These are phyloP conservation scores for Clanis bilineata DNA, from an alignment of 2,888 invertebrate species.

Conservation along the genomic window DNA sequence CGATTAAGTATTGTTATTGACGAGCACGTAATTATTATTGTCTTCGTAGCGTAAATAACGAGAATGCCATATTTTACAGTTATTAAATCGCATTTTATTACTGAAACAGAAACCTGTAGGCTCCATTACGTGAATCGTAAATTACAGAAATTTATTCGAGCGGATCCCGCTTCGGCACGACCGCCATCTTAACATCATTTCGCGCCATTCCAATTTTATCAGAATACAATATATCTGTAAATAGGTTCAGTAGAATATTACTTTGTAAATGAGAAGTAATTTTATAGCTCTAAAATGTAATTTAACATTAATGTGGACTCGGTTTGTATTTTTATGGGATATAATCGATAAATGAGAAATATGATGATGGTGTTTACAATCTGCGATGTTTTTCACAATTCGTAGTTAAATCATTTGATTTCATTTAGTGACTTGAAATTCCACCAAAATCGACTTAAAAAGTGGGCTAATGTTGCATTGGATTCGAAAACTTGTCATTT, in stretches of 20 bases:
- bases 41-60: slow-evolving; percentile 1
- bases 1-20: no score
- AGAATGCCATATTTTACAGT: slow-evolving; percentile 3
- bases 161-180: slow-evolving; percentile 4
- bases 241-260: neutral
- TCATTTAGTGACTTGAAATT: no score
- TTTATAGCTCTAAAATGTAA: neutral
- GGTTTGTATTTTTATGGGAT: neutral
- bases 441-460: no score
- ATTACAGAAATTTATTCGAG: slow-evolving; percentile 26
- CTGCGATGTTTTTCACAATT: no score
- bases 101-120: slow-evolving; percentile 34
- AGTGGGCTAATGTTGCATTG: no score
- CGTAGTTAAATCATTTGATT: no score
- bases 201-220: slow-evolving; percentile 3
- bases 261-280: neutral
- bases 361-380: no score
- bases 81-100: slow-evolving; percentile 34
- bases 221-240: neutral
- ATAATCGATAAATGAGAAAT: neutral
- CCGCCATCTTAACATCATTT: slow-evolving; percentile 2
- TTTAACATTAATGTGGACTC: neutral
- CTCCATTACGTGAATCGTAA: slow-evolving; percentile 41
- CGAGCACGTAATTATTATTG: neutral
- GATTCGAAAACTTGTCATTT: no score